Evolutionary conservation across 2,797 vertebrate species (phyloP).

Genomic region (Schizopygopsis malacanthus): DNA sequence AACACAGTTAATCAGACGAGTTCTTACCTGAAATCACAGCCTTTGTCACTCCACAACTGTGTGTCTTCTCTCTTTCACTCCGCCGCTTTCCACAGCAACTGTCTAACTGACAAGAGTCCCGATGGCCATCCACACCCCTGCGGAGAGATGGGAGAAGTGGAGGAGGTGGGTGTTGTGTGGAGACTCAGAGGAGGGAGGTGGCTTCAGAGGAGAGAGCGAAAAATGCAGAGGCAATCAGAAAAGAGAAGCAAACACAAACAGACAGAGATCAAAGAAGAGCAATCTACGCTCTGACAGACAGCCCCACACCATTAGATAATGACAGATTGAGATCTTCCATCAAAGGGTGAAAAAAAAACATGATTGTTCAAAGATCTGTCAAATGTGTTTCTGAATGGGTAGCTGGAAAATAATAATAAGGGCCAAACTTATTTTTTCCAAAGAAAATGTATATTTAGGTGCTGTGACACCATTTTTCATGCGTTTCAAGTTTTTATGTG

Average conservation of each 20-base stretch:
- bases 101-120: slow-evolving; percentile 65
- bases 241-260: slow-evolving; percentile 70
- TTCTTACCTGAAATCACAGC: slow-evolving; percentile 74
- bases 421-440: not conserved
- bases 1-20: slow-evolving; percentile 47
- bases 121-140: slow-evolving; percentile 67
- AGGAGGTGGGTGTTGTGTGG: slow-evolving; percentile 53
- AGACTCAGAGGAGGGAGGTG: slow-evolving; percentile 37
- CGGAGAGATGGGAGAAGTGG: slow-evolving; percentile 40
- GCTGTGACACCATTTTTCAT: not conserved
- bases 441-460: not conserved
- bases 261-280: slow-evolving; percentile 73
- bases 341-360: slow-evolving; percentile 21
- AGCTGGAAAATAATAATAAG: not conserved
- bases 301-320: slow-evolving; percentile 70
- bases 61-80: slow-evolving; percentile 39
- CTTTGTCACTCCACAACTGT: slow-evolving; percentile 46
- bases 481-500: not conserved
- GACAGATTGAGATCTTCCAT: slow-evolving; percentile 52
- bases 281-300: slow-evolving; percentile 43
- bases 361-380: slow-evolving; percentile 13
- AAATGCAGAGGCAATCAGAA: slow-evolving; percentile 59
- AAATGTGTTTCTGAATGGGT: not conserved
- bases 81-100: slow-evolving; percentile 60
- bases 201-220: slow-evolving; percentile 50